Evolutionary conservation across 1,140 invertebrate genomes (phyloP).

Genomic region (Cyclina sinensis): DNA sequence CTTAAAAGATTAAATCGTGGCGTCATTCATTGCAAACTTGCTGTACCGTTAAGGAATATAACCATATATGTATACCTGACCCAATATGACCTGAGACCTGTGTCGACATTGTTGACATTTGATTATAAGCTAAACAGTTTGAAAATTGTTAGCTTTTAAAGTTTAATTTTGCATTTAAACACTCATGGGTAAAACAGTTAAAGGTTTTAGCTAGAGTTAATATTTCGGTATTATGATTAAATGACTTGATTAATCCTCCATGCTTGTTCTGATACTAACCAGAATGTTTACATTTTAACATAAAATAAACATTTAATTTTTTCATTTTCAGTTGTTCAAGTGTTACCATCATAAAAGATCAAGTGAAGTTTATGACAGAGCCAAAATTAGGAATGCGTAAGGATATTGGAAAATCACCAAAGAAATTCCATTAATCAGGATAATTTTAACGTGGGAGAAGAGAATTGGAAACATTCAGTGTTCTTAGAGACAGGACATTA

Average conservation of each 20-base stretch:
- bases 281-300: neutral
- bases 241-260: neutral
- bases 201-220: neutral
- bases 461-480: neutral
- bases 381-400: neutral
- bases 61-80: slow-evolving; percentile 30
- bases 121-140: slow-evolving; percentile 12
- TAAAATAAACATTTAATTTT: neutral
- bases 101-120: neutral
- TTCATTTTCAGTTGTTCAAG: slow-evolving; percentile 12
- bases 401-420: slow-evolving; percentile 22
- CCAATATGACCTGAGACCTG: slow-evolving; percentile 7
- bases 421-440: slow-evolving; percentile 4
- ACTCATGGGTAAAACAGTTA: neutral
- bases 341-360: neutral
- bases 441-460: neutral
- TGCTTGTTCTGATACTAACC: neutral
- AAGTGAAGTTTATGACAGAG: neutral
- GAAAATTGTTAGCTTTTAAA: neutral
- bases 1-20: slow-evolving; percentile 24
- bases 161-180: neutral
- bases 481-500: neutral
- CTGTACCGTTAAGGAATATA: neutral
- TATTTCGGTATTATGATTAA: neutral
- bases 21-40: neutral